These are phyloP conservation scores for Oeneis ivallda DNA, from an alignment of 2,888 invertebrate species.

Conservation along the genomic window DNA sequence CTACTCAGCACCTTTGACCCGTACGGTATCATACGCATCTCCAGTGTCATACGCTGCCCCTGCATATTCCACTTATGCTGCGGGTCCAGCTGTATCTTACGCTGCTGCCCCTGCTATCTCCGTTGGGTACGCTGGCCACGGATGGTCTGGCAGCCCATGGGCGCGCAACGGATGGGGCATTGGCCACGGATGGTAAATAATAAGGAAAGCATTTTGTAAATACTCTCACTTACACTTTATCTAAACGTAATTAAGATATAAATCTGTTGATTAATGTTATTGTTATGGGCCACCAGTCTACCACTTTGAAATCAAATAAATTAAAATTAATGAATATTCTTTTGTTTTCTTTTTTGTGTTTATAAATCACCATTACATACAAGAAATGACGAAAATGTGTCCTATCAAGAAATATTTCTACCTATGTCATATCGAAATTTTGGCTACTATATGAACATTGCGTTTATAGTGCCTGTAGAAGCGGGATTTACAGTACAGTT, in stretches of 20 bases:
- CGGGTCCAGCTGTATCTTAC: conserved; percentile 56
- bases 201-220: conserved; percentile 38
- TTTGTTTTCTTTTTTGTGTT: conserved; percentile 5
- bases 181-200: conserved; percentile 53
- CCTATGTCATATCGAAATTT: too few relatives aligned
- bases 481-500: too few relatives aligned
- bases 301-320: conserved; percentile 24
- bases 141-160: too few relatives aligned
- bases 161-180: conserved; percentile 30
- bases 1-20: conserved; percentile 40
- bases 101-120: conserved; percentile 56
- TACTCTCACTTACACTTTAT: conserved; percentile 32
- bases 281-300: conserved; percentile 17
- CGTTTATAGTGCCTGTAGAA: too few relatives aligned
- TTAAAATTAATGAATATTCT: conserved; percentile 11
- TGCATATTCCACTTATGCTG: conserved; percentile 32
- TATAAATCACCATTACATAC: too few relatives aligned
- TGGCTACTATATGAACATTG: too few relatives aligned
- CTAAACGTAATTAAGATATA: conserved; percentile 32
- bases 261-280: conserved; percentile 37
- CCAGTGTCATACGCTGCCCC: conserved; percentile 40
- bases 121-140: conserved; percentile 56
- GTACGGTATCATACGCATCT: conserved; percentile 38
- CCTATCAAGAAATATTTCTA: too few relatives aligned
- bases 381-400: too few relatives aligned